phyloP scores from a whole-genome alignment of 2,888 invertebrate species.

The Orchestes rusci region DNA sequence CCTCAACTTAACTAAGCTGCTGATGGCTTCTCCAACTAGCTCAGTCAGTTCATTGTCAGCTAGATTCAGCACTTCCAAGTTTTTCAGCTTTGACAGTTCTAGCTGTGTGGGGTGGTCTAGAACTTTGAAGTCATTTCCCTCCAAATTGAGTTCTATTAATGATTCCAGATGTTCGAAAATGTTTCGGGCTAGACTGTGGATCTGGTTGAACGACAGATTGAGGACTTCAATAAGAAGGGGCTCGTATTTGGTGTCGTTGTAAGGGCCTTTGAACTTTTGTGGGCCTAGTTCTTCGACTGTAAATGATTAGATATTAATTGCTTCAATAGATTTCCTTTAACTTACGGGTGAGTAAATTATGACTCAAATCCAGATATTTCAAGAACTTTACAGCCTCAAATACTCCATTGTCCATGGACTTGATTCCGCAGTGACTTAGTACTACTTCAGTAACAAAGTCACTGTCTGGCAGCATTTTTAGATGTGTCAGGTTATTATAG shows the following conservation, averaged over 20 bases:
- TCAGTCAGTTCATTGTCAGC: constrained; percentile 51
- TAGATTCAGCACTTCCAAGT: constrained; percentile 46
- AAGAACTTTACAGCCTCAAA: constrained; percentile 48
- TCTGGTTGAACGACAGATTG: constrained; percentile 57
- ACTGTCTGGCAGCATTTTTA: constrained; percentile 45
- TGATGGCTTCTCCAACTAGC: constrained; percentile 50
- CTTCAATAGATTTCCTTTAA: background rate
- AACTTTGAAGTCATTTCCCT: constrained; percentile 55
- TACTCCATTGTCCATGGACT: constrained; percentile 47
- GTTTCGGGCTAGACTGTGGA: constrained; percentile 54
- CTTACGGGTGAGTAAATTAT: constrained; percentile 51
- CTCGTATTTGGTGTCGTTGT: constrained; percentile 48
- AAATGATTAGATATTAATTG: constrained; percentile 7
- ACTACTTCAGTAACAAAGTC: constrained; percentile 47
- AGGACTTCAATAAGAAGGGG: constrained; percentile 54
- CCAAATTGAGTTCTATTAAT: constrained; percentile 52
- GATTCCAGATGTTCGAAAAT: constrained; percentile 59
- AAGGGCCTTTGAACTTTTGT: constrained; percentile 61
- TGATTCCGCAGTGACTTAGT: constrained; percentile 49
- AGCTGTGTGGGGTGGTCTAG: constrained; percentile 54
- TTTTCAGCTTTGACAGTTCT: constrained; percentile 50
- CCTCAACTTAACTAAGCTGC: constrained; percentile 46
- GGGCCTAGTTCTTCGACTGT: constrained; percentile 55
- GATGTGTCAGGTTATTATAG: constrained; percentile 46
- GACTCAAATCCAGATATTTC: constrained; percentile 52